phyloP scores from a whole-genome alignment of 1,140 invertebrate species.

The Paracyclopina nana region DNA sequence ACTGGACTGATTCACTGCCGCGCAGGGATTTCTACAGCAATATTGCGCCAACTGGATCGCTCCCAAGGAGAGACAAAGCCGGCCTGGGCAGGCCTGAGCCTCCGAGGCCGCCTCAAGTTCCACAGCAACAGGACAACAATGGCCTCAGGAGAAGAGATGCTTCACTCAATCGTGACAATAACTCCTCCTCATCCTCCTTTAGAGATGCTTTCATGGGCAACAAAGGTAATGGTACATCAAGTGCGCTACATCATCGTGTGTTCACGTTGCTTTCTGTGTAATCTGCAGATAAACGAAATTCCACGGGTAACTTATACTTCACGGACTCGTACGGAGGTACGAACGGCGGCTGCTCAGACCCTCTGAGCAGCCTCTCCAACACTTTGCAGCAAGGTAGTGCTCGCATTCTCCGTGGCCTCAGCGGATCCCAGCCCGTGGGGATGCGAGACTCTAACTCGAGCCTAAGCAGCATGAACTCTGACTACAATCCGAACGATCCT shows the following conservation, averaged over 20 bases:
- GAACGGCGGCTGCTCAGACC: no score
- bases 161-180: slow-evolving; percentile 2
- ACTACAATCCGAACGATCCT: not conserved
- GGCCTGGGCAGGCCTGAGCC: slow-evolving; percentile 5
- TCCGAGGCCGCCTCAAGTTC: not conserved
- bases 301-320: slow-evolving; percentile 5
- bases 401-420: not conserved
- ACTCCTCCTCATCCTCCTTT: not conserved
- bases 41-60: not conserved
- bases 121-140: not conserved
- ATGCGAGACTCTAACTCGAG: not conserved
- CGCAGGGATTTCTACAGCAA: slow-evolving; percentile 1
- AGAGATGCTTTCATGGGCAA: not conserved
- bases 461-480: not conserved
- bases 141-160: not conserved
- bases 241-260: not conserved
- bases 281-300: slow-evolving; percentile 8
- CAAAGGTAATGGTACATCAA: not conserved
- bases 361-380: no score
- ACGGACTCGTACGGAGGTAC: no score
- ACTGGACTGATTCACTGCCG: slow-evolving; percentile 11
- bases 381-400: not conserved
- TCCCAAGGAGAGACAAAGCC: slow-evolving; percentile 5
- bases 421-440: not conserved
- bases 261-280: not conserved